Evolutionary conservation across 2,888 invertebrate genomes (phyloP).

Genomic region (Diarsia dahlii): DNA sequence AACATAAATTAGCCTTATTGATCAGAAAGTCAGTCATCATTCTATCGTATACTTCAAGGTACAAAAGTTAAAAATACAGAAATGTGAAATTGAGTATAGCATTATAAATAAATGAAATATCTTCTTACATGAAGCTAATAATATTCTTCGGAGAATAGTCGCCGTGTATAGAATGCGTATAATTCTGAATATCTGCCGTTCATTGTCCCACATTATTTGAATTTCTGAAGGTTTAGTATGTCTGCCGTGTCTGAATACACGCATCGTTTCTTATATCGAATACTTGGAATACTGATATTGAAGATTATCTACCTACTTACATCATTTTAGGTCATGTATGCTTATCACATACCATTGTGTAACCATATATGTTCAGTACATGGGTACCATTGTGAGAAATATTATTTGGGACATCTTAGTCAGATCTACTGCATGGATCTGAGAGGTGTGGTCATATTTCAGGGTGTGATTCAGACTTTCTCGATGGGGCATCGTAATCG

Average conservation of each 20-base stretch:
- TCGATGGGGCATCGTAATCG: too few relatives aligned
- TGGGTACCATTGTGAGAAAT: background rate
- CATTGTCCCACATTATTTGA: conserved; percentile 54
- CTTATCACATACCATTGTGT: background rate
- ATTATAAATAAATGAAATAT: conserved; percentile 7
- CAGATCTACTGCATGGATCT: too few relatives aligned
- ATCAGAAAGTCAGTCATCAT: background rate
- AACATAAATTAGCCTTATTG: background rate
- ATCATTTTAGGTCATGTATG: conserved; percentile 3
- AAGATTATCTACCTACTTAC: conserved; percentile 15
- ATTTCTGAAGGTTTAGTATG: conserved; percentile 38
- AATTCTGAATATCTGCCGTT: conserved; percentile 50
- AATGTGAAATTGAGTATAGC: background rate
- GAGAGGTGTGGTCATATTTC: too few relatives aligned
- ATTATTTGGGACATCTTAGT: conserved; percentile 2
- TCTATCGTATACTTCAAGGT: background rate
- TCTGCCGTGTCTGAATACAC: conserved; percentile 20
- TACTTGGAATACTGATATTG: conserved; percentile 29
- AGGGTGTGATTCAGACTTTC: too few relatives aligned
- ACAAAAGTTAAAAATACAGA: background rate
- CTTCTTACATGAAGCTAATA: conserved; percentile 13
- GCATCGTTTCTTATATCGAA: conserved; percentile 39
- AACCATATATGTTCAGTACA: background rate
- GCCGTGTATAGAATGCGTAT: conserved; percentile 31
- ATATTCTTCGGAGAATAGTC: conserved; percentile 1